Percentiles rank a stretch among this genome's conserved stretches.
These are phyloP conservation scores for Steinernema khuongi DNA, from an alignment of 1,140 invertebrate species.

Conservation along the genomic window DNA sequence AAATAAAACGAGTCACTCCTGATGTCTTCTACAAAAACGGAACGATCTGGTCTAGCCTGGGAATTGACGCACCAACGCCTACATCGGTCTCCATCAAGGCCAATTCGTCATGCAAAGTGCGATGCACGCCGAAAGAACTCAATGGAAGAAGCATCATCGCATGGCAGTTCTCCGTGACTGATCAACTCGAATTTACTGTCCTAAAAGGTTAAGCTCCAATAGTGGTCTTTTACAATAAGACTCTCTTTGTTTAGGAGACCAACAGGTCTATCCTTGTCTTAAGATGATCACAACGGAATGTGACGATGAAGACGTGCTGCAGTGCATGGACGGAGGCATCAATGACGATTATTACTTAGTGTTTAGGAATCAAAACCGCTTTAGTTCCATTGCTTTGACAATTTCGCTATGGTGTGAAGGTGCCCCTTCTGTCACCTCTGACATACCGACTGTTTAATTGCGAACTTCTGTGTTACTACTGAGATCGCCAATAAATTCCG, in stretches of 20 bases:
- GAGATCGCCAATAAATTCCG: too few relatives aligned
- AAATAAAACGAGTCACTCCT: slow-evolving; percentile 24
- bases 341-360: background rate
- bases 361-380: slow-evolving; percentile 22
- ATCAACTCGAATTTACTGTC: background rate
- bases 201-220: background rate
- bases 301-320: slow-evolving; percentile 20
- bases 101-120: slow-evolving; percentile 6
- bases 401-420: slow-evolving; percentile 2
- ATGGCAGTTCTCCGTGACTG: slow-evolving; percentile 21
- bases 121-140: slow-evolving; percentile 8
- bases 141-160: slow-evolving; percentile 18
- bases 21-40: slow-evolving; percentile 16
- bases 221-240: background rate
- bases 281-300: slow-evolving; percentile 25
- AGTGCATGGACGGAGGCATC: background rate
- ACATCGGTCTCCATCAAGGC: slow-evolving; percentile 13
- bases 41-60: slow-evolving; percentile 13
- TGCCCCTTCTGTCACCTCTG: background rate
- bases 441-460: background rate
- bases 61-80: background rate
- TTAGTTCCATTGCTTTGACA: slow-evolving; percentile 14
- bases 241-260: slow-evolving; percentile 23
- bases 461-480: background rate
- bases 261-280: slow-evolving; percentile 22